phyloP scores from a whole-genome alignment of 2,113 vertebrate species.

The Isichthys henryi region DNA sequence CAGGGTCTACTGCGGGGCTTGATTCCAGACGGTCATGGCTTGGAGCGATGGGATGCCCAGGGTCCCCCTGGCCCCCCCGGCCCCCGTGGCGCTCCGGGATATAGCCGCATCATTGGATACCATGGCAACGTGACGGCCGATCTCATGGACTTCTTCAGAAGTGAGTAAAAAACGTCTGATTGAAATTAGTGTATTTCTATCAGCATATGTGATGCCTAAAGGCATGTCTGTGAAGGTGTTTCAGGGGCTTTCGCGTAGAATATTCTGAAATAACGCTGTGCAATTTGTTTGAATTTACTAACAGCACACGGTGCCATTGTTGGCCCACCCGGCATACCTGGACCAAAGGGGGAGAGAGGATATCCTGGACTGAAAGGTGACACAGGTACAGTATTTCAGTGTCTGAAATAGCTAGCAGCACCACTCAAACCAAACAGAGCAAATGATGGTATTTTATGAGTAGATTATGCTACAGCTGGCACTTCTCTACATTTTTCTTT shows the following conservation, averaged over 20 bases:
- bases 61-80: slow-evolving; percentile 64
- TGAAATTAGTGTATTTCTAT: background rate
- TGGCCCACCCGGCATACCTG: slow-evolving; percentile 65
- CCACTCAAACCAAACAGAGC: background rate
- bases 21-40: slow-evolving; percentile 48
- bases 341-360: slow-evolving; percentile 77
- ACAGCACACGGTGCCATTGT: slow-evolving; percentile 77
- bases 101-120: slow-evolving; percentile 78
- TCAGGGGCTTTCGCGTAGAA: background rate
- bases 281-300: background rate
- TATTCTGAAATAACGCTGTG: background rate
- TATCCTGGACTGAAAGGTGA: slow-evolving; percentile 82
- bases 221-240: background rate
- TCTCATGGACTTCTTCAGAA: slow-evolving; percentile 89
- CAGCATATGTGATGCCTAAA: background rate
- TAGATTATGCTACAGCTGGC: background rate
- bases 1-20: slow-evolving; percentile 79
- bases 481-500: background rate
- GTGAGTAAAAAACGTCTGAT: slow-evolving; percentile 51
- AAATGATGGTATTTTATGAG: background rate
- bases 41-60: slow-evolving; percentile 47
- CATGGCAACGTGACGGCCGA: slow-evolving; percentile 85
- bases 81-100: slow-evolving; percentile 67
- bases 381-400: slow-evolving; percentile 30
- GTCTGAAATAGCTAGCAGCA: background rate